phyloP scores from a whole-genome alignment of 2,888 invertebrate species.

The Synanthedon myopaeformis region DNA sequence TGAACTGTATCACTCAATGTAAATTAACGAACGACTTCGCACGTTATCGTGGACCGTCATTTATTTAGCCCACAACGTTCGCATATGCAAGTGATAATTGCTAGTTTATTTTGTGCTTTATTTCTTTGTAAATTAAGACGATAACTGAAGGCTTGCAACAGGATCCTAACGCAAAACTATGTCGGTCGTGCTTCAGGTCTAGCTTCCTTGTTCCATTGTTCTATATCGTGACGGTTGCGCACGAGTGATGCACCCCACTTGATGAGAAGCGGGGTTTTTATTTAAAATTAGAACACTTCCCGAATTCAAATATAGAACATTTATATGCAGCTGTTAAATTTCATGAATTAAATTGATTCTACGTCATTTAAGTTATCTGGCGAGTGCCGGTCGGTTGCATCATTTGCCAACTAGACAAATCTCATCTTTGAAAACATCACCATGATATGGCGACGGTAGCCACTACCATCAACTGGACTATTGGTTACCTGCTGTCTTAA shows the following conservation, averaged over 20 bases:
- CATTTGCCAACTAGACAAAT: too few species aligned
- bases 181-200: background rate
- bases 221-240: constrained; percentile 34
- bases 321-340: constrained; percentile 6
- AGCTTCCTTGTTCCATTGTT: constrained; percentile 40
- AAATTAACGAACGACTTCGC: constrained; percentile 21
- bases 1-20: constrained; percentile 14
- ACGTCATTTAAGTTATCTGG: too few species aligned
- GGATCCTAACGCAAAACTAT: background rate
- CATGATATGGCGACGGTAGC: too few species aligned
- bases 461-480: too few species aligned
- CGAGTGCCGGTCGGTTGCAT: too few species aligned
- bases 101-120: constrained; percentile 3
- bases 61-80: background rate
- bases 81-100: background rate
- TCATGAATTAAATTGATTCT: too few species aligned
- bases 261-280: constrained; percentile 17
- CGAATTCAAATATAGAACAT: constrained; percentile 12
- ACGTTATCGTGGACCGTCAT: constrained; percentile 17
- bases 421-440: too few species aligned
- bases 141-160: background rate
- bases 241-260: constrained; percentile 27
- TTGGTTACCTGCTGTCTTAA: too few species aligned
- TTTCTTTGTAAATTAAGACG: background rate
- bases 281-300: constrained; percentile 24